These are phyloP conservation scores for Yoshiicerus persimilis DNA, from an alignment of 1,140 invertebrate genomes.

Conservation along the genomic window DNA sequence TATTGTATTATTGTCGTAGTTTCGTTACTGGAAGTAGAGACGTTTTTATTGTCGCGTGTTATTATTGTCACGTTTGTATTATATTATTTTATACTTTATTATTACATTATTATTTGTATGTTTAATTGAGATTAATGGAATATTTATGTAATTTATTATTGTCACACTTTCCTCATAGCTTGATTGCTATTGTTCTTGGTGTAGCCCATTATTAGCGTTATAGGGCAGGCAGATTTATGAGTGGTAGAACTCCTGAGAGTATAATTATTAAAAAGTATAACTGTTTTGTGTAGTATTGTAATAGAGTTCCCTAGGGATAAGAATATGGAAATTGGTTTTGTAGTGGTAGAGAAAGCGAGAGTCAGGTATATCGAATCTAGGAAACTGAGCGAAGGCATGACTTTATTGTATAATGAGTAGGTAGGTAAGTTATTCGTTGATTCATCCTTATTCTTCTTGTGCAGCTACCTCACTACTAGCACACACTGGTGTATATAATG, in stretches of 20 bases:
- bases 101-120: background rate
- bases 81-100: background rate
- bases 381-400: background rate
- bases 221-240: too few relatives aligned
- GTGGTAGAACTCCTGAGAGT: background rate
- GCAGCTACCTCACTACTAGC: background rate
- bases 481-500: background rate
- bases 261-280: background rate
- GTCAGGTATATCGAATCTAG: background rate
- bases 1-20: background rate
- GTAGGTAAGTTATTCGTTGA: background rate
- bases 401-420: background rate
- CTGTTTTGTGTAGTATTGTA: background rate
- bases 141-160: background rate
- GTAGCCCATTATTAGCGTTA: background rate
- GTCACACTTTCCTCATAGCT: too few relatives aligned
- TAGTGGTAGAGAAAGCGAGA: background rate
- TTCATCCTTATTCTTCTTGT: background rate
- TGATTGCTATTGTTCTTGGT: too few relatives aligned
- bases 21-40: background rate
- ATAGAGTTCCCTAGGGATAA: too few relatives aligned
- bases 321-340: background rate
- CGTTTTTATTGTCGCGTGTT: background rate
- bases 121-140: background rate
- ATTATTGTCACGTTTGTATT: background rate